Conservation (phyloP, 2,113 vertebrate genomes). For the Elachura formosa region DNA sequence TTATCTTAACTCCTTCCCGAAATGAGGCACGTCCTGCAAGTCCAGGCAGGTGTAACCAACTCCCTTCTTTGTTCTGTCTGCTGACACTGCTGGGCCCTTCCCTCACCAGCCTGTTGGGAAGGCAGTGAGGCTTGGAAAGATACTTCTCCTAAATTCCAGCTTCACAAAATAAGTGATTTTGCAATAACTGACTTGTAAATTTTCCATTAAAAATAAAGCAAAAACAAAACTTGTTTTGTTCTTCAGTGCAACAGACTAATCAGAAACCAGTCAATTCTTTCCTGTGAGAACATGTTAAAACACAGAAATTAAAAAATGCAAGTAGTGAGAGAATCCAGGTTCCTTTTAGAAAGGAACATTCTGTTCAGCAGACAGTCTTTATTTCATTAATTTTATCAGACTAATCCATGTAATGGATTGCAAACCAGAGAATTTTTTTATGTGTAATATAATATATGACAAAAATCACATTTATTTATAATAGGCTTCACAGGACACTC, state of each 20-base stretch:
- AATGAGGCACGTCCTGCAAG: background rate
- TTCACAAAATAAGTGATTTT: background rate
- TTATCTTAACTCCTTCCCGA: background rate
- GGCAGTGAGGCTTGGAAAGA: background rate
- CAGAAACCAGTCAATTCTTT: background rate
- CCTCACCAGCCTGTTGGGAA: background rate
- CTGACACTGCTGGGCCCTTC: background rate
- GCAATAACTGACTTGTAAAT: background rate
- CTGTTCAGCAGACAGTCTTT: background rate
- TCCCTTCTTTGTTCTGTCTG: background rate
- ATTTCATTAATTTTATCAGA: background rate
- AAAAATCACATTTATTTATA: background rate
- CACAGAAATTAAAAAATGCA: background rate
- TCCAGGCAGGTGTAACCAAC: background rate
- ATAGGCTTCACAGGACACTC: background rate
- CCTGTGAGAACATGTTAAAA: background rate
- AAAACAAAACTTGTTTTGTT: background rate
- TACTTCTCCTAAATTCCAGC: background rate
- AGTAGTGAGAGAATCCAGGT: background rate
- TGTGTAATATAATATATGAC: background rate
- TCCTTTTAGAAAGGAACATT: background rate
- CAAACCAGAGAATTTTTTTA: background rate
- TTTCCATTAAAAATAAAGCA: constrained; percentile 37
- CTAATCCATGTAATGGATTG: background rate
- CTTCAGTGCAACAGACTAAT: background rate